Conservation (phyloP, 2,113 vertebrate species). For the Dicaeum eximium region DNA sequence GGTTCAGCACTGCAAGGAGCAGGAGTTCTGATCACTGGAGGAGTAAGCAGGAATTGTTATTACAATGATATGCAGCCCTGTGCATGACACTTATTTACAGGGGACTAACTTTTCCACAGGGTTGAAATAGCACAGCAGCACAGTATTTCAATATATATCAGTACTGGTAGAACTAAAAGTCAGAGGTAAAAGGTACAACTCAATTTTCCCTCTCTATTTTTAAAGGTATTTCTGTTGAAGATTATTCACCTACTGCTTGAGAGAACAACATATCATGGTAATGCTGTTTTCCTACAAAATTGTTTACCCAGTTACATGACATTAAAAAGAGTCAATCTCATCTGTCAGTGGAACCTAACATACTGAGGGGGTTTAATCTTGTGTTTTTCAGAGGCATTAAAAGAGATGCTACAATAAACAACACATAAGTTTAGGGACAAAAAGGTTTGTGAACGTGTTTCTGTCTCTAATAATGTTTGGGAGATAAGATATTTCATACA, state of each 20-base stretch:
- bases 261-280: not conserved
- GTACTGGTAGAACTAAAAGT: not conserved
- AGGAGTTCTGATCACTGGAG: not conserved
- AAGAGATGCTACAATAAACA: not conserved
- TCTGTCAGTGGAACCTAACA: not conserved
- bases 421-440: not conserved
- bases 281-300: conserved; percentile 1
- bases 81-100: not conserved
- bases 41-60: not conserved
- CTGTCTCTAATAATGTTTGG: not conserved
- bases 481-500: not conserved
- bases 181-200: not conserved
- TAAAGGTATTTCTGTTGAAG: not conserved
- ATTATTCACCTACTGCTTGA: not conserved
- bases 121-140: not conserved
- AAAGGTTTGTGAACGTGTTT: not conserved
- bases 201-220: not conserved
- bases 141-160: not conserved
- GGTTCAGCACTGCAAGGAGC: not conserved
- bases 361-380: not conserved
- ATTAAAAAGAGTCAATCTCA: not conserved
- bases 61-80: not conserved
- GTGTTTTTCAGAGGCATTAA: not conserved
- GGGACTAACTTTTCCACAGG: not conserved
- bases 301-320: not conserved